Percentiles rank a stretch among this genome's conserved stretches.
phyloP scores from a whole-genome alignment of 2,888 invertebrate genomes.

The Phyllotreta cruciferae region DNA sequence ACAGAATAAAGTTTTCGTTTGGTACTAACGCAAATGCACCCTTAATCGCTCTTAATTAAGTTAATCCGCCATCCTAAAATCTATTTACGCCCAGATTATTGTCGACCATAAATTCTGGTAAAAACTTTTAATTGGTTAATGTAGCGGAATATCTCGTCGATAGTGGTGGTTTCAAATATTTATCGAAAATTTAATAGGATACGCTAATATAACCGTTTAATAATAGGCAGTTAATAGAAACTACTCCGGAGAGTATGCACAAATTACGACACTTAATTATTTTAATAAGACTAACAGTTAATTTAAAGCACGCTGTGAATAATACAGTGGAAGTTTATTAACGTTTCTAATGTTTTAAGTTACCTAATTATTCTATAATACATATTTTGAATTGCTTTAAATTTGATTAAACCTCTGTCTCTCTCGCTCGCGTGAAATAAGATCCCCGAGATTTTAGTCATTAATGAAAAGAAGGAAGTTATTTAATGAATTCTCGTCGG shows the following conservation, averaged over 20 bases:
- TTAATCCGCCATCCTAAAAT: too few species aligned
- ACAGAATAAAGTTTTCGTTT: too few species aligned
- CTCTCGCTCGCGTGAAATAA: too few species aligned
- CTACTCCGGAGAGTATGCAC: not conserved
- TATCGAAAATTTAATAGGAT: constrained; percentile 4
- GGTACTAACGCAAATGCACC: not conserved
- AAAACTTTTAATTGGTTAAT: constrained; percentile 27
- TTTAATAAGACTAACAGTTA: too few species aligned
- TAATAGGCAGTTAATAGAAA: not conserved
- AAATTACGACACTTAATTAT: not conserved
- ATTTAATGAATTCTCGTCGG: not conserved
- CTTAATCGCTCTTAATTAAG: not conserved
- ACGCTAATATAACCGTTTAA: not conserved
- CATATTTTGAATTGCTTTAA: too few species aligned
- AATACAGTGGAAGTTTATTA: too few species aligned
- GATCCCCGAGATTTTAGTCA: too few species aligned
- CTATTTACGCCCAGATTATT: not conserved
- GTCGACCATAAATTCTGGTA: not conserved
- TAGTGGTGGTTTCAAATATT: not conserved
- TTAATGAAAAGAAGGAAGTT: too few species aligned
- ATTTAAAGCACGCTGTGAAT: too few species aligned
- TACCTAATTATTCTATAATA: too few species aligned
- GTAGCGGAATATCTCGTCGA: constrained; percentile 20
- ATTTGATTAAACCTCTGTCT: too few species aligned
- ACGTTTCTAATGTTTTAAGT: too few species aligned